phyloP scores from a whole-genome alignment of 2,888 invertebrate genomes.

The Luffia ferchaultella region DNA sequence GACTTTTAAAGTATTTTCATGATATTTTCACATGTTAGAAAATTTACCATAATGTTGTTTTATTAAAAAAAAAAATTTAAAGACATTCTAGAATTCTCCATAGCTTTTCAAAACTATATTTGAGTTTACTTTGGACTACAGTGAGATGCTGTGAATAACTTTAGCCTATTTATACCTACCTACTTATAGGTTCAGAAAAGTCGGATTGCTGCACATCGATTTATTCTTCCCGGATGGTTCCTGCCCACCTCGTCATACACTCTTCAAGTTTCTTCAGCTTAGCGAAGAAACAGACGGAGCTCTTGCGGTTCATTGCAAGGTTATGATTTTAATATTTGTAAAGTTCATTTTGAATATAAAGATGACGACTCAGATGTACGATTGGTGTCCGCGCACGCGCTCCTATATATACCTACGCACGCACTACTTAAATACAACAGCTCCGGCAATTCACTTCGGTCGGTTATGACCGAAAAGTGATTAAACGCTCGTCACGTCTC shows the following conservation, averaged over 20 bases:
- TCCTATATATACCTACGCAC: background rate
- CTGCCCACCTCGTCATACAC: slow-evolving; percentile 80
- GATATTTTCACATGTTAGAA: too few species aligned
- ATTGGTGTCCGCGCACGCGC: background rate
- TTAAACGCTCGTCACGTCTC: too few species aligned
- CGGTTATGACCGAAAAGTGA: too few species aligned
- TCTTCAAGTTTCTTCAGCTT: slow-evolving; percentile 81
- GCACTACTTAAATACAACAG: background rate
- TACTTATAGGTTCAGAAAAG: slow-evolving; percentile 55
- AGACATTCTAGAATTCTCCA: too few species aligned
- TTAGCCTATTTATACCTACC: too few species aligned
- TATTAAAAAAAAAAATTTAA: too few species aligned
- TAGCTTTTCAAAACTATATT: too few species aligned
- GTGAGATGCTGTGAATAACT: too few species aligned
- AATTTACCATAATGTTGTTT: too few species aligned
- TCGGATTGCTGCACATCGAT: slow-evolving; percentile 86
- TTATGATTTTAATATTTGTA: slow-evolving; percentile 32
- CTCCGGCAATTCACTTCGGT: too few species aligned
- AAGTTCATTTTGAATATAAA: background rate
- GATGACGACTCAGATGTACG: background rate
- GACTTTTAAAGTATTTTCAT: too few species aligned
- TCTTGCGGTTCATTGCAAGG: slow-evolving; percentile 93
- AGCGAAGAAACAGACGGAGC: slow-evolving; percentile 77
- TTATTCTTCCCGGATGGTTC: slow-evolving; percentile 90
- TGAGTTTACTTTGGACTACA: too few species aligned